Evolutionary conservation across 1,140 invertebrate genomes (phyloP), one percentile per base, ranked within the genome.

Genomic region (Papilio glaucus): DNA sequence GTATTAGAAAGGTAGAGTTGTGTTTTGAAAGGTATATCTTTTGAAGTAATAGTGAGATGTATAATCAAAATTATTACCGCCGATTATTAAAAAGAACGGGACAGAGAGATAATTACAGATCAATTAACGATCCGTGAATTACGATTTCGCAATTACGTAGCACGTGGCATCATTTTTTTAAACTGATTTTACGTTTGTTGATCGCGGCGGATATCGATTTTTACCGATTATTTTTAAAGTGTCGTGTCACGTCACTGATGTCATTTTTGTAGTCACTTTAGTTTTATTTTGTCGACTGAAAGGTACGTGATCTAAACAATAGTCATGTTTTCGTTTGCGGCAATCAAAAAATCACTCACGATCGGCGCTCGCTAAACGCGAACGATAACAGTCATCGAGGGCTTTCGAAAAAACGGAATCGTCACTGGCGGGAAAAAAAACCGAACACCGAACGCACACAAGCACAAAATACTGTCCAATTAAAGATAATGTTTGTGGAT

Each of bases 401-500:
- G 49, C 21, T 82, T 86, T 81, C 80, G 81, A 87, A 90, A 89
- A 90, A 90, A 87, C 79, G 63, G 83, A 85, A 85, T 82, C 83
- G 85, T 88, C 87, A 88, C 86, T 77, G 78, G 71, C 69, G 53
- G 71, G 57, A 37, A 65, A 77, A 82, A 89, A 91, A 91, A 90
- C 83, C 49, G 49, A 83, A 77, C 68, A 72, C 53, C 73, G 71
- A 65, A 86, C 87, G 82, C 89, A 91, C 91, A 93, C 91, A 88
- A 83, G 83, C 88, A 91, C 91, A 91, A 87, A 91, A 84, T 84
- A 84, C 86, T 86, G 89, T 89, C 88, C 91, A 93, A 93, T 93
- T 93, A 93, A 90, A 90, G 88, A 86, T 91, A 93, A 91, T 91
- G 88, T 91, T 91, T 91, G 89, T 88, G 86, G 89, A 91, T 90